Evolutionary conservation across 1,140 invertebrate species (phyloP).

Genomic region (Drosophila teissieri): DNA sequence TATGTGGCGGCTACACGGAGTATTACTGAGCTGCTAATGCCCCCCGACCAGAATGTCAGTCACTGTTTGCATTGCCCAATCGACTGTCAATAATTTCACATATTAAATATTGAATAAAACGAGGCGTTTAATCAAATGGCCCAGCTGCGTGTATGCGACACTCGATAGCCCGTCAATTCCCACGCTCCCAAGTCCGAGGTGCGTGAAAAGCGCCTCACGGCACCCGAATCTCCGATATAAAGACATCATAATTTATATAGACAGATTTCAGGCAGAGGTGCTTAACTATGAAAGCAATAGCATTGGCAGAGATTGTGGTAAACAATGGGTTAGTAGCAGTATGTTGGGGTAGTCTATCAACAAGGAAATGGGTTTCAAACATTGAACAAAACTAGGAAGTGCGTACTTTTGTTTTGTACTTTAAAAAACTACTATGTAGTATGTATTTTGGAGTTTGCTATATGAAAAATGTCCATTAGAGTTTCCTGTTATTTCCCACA

Average conservation of each 20-base stretch:
- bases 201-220: constrained; percentile 33
- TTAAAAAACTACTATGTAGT: too few species aligned
- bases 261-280: constrained; percentile 25
- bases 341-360: background rate
- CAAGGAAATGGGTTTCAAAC: too few species aligned
- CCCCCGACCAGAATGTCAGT: constrained; percentile 49
- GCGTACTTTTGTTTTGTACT: background rate
- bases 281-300: background rate
- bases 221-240: constrained; percentile 32
- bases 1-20: background rate
- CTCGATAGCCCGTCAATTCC: constrained; percentile 66
- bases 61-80: constrained; percentile 77
- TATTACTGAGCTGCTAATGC: constrained; percentile 21
- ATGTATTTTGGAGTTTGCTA: background rate
- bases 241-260: constrained; percentile 53
- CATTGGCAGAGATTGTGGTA: background rate
- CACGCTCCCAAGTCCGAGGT: constrained; percentile 56
- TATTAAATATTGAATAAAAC: constrained; percentile 82
- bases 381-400: too few species aligned
- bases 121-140: constrained; percentile 78
- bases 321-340: too few species aligned
- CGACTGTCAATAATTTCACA: constrained; percentile 82
- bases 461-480: background rate
- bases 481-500: constrained; percentile 2
- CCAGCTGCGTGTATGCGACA: constrained; percentile 34